Percentiles rank a stretch among this genome's conserved stretches.
Evolutionary conservation across 2,888 invertebrate species (phyloP).

Genomic region (Mactromeris polynyma): DNA sequence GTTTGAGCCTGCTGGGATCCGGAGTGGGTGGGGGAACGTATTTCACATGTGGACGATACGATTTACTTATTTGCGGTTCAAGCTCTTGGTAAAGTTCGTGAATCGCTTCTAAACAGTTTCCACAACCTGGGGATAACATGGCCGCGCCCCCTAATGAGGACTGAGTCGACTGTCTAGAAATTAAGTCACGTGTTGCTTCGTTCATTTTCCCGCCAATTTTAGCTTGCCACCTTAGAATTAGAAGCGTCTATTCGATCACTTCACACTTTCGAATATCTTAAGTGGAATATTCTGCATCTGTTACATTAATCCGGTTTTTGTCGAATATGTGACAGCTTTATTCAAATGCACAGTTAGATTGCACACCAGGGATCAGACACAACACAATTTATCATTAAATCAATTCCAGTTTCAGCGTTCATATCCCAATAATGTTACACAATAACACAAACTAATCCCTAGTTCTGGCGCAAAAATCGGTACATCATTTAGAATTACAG

Average conservation of each 20-base stretch:
- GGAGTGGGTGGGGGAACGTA: slow-evolving; percentile 40
- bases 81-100: slow-evolving; percentile 51
- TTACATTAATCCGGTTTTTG: not conserved
- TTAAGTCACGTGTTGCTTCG: not conserved
- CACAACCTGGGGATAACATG: not conserved
- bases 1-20: not conserved
- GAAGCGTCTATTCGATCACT: not conserved
- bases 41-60: slow-evolving; percentile 59
- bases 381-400: not conserved
- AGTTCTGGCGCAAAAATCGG: not conserved
- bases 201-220: not conserved
- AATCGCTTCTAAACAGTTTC: slow-evolving; percentile 43
- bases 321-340: not conserved
- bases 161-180: slow-evolving; percentile 19
- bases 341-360: not conserved
- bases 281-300: not conserved
- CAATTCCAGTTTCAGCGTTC: not conserved
- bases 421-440: no score
- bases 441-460: not conserved
- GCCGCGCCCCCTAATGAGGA: slow-evolving; percentile 22
- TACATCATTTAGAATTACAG: not conserved
- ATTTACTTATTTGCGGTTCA: slow-evolving; percentile 59
- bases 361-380: not conserved
- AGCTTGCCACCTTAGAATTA: not conserved
- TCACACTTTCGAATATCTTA: not conserved